Evolutionary conservation across 2,113 vertebrate species (phyloP).

Genomic region (Cairina moschata): DNA sequence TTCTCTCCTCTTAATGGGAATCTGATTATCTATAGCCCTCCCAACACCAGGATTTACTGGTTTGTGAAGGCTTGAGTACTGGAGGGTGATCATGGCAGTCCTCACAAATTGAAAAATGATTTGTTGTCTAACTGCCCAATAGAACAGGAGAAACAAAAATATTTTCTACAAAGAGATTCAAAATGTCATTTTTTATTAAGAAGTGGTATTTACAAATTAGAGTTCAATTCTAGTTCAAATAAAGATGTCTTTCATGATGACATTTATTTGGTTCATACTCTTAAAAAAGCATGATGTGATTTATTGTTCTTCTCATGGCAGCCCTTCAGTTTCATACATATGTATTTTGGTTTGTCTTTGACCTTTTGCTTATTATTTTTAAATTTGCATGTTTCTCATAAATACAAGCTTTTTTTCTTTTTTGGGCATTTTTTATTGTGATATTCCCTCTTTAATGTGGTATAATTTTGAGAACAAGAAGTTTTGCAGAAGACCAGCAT

Average conservation of each 20-base stretch:
- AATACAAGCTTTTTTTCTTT: constrained; percentile 38
- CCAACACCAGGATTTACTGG: neutral
- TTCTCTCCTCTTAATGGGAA: neutral
- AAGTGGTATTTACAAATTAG: constrained; percentile 56
- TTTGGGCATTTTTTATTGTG: constrained; percentile 68
- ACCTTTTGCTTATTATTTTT: constrained; percentile 65
- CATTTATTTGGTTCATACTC: constrained; percentile 59
- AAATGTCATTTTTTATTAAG: constrained; percentile 50
- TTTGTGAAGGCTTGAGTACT: neutral
- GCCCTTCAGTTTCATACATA: constrained; percentile 37
- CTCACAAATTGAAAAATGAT: neutral
- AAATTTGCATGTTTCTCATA: constrained; percentile 65
- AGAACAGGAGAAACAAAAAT: constrained; percentile 23
- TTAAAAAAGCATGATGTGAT: constrained; percentile 49
- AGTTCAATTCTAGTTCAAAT: constrained; percentile 66
- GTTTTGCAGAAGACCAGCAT: constrained; percentile 67
- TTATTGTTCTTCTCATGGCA: constrained; percentile 49
- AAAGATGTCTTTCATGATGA: constrained; percentile 64
- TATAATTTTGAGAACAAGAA: constrained; percentile 70
- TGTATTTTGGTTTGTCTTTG: constrained; percentile 70
- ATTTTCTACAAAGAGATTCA: constrained; percentile 2
- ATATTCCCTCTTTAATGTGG: constrained; percentile 70
- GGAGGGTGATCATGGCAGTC: neutral
- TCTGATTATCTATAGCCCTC: neutral
- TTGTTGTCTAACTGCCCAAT: neutral